Evolutionary conservation across 1,140 invertebrate species (phyloP), one percentile per base, ranked within the genome.

Genomic region (Drosophila lacertosa): DNA sequence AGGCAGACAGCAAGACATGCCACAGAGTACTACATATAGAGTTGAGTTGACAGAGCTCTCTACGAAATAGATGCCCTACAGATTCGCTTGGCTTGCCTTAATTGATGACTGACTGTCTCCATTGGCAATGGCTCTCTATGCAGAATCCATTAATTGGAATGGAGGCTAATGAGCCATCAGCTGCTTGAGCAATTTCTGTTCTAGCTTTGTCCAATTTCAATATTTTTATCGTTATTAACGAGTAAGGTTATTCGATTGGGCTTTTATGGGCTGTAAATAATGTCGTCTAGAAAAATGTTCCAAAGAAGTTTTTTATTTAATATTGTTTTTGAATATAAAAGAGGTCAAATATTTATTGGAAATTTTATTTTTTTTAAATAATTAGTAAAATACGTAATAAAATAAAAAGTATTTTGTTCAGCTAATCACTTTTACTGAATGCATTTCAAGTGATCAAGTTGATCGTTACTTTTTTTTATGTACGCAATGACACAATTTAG

Each of bases 51-150:
- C 48, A 37, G 65, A 47, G 50, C 44, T 48, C 44, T 39, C 44
- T 57, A 45, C 45, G 45, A 47, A 24, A 26, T 47, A 51, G n/a
- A n/a, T 37, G 48, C 18, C 18, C 48, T 18, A 45, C 11, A 51
- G 73, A 73, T 65, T 59, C 63, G 78, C 62, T 77, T 57, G 57
- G 53, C 9, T 82, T 55, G 53, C 67, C 47, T 82, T 82, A 81
- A 81, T 81, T 81, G 77, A 73, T 81, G 63, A 37, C 63, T 40
- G 58, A 40, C 68, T 44, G 58, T 63, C 67, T 63, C n/a, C n/a
- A 71, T 62, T 59, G 66, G 69, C 63, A 50, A 64, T 73, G n/a
- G n/a, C n/a, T n/a, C n/a, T n/a, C n/a, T n/a, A n/a, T n/a, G 68
- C 65, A 35, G 40, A 60, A 10, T 50, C 60, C 37, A 58, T 64